Conservation (phyloP, 2,797 vertebrate species). For the Spea hammondii region DNA sequence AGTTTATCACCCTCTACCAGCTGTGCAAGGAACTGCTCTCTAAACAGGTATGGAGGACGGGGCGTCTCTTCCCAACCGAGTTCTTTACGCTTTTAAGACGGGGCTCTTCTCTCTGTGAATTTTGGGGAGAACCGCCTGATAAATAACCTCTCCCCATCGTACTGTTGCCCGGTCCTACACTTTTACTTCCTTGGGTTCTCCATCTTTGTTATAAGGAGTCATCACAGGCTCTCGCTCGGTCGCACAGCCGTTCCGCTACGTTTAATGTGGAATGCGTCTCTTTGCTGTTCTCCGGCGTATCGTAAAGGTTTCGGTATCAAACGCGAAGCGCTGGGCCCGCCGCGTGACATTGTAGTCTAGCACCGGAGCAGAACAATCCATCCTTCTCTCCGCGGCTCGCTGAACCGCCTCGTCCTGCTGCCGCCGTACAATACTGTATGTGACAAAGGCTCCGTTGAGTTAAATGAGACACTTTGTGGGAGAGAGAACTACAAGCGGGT, state of each 20-base stretch:
- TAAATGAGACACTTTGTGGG: slow-evolving; percentile 5
- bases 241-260: slow-evolving; percentile 11
- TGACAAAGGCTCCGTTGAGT: slow-evolving; percentile 37
- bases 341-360: slow-evolving; percentile 45
- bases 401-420: slow-evolving; percentile 26
- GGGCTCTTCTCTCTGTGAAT: too few relatives aligned
- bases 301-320: slow-evolving; percentile 39
- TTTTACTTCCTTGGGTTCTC: neutral
- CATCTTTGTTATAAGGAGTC: slow-evolving; percentile 5
- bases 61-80: too few relatives aligned
- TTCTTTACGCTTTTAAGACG: too few relatives aligned
- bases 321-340: slow-evolving; percentile 2
- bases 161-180: neutral
- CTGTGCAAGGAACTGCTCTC: slow-evolving; percentile 93
- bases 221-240: slow-evolving; percentile 8
- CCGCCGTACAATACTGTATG: slow-evolving; percentile 23
- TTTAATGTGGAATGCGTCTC: slow-evolving; percentile 24
- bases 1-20: slow-evolving; percentile 92
- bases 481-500: neutral
- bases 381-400: slow-evolving; percentile 26
- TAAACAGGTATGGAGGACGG: slow-evolving; percentile 79
- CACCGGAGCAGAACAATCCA: slow-evolving; percentile 35
- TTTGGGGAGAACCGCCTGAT: neutral
- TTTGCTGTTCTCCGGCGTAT: slow-evolving; percentile 8
- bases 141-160: neutral